These are phyloP conservation scores for Pseudochaenichthys georgianus DNA, from an alignment of 2,797 vertebrate genomes.

Conservation along the genomic window DNA sequence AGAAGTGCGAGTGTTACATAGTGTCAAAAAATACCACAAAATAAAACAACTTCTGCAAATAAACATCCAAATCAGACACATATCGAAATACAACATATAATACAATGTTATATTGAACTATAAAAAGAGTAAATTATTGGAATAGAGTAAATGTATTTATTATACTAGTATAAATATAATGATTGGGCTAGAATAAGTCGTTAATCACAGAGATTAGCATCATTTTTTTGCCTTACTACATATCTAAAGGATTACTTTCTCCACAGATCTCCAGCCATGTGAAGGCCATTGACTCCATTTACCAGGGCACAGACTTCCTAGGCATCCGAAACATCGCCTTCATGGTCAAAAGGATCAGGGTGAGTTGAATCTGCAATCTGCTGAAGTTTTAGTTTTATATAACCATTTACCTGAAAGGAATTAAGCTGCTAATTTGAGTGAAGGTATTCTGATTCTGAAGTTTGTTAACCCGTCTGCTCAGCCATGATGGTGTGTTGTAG, in stretches of 20 bases:
- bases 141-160: too few relatives aligned
- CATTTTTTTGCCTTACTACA: neutral
- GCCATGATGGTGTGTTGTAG: neutral
- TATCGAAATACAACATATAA: too few relatives aligned
- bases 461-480: neutral
- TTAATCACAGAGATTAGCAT: neutral
- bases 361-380: slow-evolving; percentile 77
- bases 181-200: too few relatives aligned
- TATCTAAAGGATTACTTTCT: slow-evolving; percentile 24
- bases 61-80: too few relatives aligned
- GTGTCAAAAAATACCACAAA: too few relatives aligned
- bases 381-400: slow-evolving; percentile 30
- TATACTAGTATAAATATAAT: too few relatives aligned
- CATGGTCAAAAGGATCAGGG: slow-evolving; percentile 98
- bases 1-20: too few relatives aligned
- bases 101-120: too few relatives aligned
- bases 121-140: too few relatives aligned
- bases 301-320: slow-evolving; percentile 95
- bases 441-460: too few relatives aligned
- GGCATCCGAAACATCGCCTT: slow-evolving; percentile 98
- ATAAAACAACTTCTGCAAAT: too few relatives aligned
- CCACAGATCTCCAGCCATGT: slow-evolving; percentile 97
- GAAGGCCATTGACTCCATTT: slow-evolving; percentile 96
- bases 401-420: neutral
- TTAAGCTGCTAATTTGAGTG: neutral